These are phyloP conservation scores for Herpetotheres cachinnans DNA, from an alignment of 2,113 vertebrate species.

Conservation along the genomic window DNA sequence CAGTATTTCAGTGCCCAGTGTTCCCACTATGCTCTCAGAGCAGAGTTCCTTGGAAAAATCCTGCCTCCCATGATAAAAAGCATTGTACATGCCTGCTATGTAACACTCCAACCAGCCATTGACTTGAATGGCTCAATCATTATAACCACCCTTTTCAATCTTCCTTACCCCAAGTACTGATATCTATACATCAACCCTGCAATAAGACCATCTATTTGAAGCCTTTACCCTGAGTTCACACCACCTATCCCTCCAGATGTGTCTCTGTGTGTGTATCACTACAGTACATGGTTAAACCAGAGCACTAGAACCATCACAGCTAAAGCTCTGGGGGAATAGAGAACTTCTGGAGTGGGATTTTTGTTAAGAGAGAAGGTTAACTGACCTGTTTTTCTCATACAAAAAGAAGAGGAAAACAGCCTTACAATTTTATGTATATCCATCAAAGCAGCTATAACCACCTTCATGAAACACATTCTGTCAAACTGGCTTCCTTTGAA, in stretches of 20 bases:
- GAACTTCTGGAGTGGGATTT: not conserved
- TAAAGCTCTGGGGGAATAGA: rapidly evolving
- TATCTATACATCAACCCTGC: not conserved
- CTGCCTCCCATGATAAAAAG: rapidly evolving
- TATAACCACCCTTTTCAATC: not conserved
- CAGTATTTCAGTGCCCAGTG: not conserved
- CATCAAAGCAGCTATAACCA: not conserved
- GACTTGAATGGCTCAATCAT: not conserved
- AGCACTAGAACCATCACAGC: not conserved
- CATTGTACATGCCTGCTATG: rapidly evolving
- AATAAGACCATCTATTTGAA: not conserved
- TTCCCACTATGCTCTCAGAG: not conserved
- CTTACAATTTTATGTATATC: not conserved
- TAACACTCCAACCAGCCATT: not conserved
- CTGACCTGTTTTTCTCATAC: not conserved
- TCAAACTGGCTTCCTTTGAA: not conserved
- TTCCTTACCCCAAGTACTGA: not conserved
- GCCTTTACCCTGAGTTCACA: not conserved
- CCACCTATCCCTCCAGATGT: not conserved
- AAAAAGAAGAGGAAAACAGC: not conserved
- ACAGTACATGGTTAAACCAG: not conserved
- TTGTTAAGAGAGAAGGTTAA: not conserved
- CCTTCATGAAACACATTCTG: not conserved
- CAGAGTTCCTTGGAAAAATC: not conserved
- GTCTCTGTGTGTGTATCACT: rapidly evolving